Base-by-base conservation (phyloP, 2,797 vertebrate genomes). In the Paedocypris micromegethes region DNA sequence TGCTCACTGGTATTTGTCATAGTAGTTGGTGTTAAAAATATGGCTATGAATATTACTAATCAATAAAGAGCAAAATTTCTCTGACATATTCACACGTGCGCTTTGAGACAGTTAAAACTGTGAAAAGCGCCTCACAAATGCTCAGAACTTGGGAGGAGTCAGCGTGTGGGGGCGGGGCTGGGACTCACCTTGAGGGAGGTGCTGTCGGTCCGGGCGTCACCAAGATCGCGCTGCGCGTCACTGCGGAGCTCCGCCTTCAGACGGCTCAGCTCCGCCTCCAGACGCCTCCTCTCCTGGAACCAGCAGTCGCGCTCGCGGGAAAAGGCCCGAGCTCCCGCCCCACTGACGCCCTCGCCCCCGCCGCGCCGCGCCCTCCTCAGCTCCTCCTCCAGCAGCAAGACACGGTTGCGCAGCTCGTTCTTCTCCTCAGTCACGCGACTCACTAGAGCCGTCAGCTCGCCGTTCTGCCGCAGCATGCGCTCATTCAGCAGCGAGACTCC, bases 341-440 rank as follows among this genome's bases (percentile, higher is more conserved):
- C 78, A 98, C 23, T 23, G 23, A 23, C 23, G 1, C 23, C 23
- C 23, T 23, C 23, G 23, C 23, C 23, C 23, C 23, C 23, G 23
- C 23, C 23, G 23, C 23, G 23, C 23, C 23, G 23, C 23, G 23
- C 23, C 23, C 86, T 85, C 59, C 90, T 83, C n/a, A 94, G 83
- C 72, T 96, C 92, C 51, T 94, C 93, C 78, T 98, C 93, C 78
- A 98, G 79, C 43, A 88, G 90, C 66, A 95, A 88, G 43, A 90
- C 75, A 51, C 88, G 87, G 66, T 95, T 97, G 64, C 94, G 89
- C 76, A 97, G 87, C 61, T 94, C 93, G 54, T 94, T 98, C 88
- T 99, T 99, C 80, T 99, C 96, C 65, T 96, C 93, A 0, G 93
- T 97, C 79, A 99, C 86, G 0, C 90, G 92, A 77, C 93, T 93